These are phyloP conservation scores for Xestoiulus laeticollis DNA, from an alignment of 2,888 invertebrate genomes.

Conservation along the genomic window DNA sequence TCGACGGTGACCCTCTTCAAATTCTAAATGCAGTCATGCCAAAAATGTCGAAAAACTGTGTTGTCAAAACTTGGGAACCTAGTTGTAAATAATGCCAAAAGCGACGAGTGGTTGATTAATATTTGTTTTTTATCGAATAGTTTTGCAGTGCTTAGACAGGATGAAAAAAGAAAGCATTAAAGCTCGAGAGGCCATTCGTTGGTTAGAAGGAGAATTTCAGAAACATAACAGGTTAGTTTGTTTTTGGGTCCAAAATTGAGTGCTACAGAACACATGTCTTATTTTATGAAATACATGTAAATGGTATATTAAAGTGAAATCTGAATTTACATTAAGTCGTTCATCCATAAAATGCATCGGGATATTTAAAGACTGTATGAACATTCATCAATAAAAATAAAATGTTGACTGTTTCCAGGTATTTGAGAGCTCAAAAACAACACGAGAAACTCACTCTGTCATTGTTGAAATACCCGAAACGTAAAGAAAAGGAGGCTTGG, in stretches of 20 bases:
- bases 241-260: not conserved
- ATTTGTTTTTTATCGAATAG: conserved; percentile 68
- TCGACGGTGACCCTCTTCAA: conserved; percentile 18
- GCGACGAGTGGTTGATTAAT: not conserved
- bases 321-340: no score
- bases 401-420: conserved; percentile 31
- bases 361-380: no score
- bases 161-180: conserved; percentile 83
- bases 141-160: conserved; percentile 87
- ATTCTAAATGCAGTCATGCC: not conserved
- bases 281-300: no score
- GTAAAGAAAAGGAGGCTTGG: conserved; percentile 72
- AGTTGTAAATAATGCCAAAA: not conserved
- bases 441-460: conserved; percentile 80
- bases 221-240: conserved; percentile 83
- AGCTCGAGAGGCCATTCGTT: conserved; percentile 91
- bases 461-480: conserved; percentile 78
- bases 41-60: not conserved
- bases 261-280: not conserved
- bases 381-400: not conserved
- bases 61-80: conserved; percentile 17
- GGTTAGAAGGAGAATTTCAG: conserved; percentile 88
- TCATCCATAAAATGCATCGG: no score
- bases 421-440: conserved; percentile 78
- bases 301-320: no score